phyloP scores from a whole-genome alignment of 2,888 invertebrate genomes.

The Agrilus cyanescens region DNA sequence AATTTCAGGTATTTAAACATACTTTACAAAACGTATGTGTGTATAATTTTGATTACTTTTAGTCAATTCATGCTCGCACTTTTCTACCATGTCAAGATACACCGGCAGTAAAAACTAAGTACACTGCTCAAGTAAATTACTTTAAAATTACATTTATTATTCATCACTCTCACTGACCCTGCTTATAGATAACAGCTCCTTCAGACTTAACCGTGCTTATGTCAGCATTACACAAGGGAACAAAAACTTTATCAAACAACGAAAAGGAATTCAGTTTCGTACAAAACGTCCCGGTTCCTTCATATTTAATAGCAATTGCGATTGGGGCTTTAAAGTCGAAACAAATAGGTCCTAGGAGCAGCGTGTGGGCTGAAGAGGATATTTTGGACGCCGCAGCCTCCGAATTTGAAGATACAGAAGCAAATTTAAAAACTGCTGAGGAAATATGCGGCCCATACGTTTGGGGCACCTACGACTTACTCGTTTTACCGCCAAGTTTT shows the following conservation, averaged over 20 bases:
- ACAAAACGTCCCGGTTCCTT: conserved; percentile 74
- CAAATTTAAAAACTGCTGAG: conserved; percentile 72
- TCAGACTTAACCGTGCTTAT: conserved; percentile 68
- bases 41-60: conserved; percentile 17
- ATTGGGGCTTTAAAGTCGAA: conserved; percentile 69
- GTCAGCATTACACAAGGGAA: conserved; percentile 62
- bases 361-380: conserved; percentile 84
- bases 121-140: conserved; percentile 40
- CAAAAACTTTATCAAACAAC: conserved; percentile 14
- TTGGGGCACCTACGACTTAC: conserved; percentile 80
- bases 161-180: not conserved
- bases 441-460: conserved; percentile 77
- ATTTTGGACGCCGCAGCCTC: conserved; percentile 71
- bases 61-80: conserved; percentile 83
- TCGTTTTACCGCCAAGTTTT: conserved; percentile 87
- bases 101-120: conserved; percentile 79
- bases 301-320: conserved; percentile 83
- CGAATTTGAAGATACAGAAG: conserved; percentile 83
- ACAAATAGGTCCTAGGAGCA: conserved; percentile 64
- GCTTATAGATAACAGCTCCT: conserved; percentile 54
- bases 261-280: conserved; percentile 47
- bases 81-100: conserved; percentile 89
- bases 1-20: conserved; percentile 51
- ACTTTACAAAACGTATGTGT: conserved; percentile 2
- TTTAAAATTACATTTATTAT: conserved; percentile 4